These are phyloP conservation scores for Horisme vitalbata DNA, from an alignment of 2,888 invertebrate genomes.

Conservation along the genomic window DNA sequence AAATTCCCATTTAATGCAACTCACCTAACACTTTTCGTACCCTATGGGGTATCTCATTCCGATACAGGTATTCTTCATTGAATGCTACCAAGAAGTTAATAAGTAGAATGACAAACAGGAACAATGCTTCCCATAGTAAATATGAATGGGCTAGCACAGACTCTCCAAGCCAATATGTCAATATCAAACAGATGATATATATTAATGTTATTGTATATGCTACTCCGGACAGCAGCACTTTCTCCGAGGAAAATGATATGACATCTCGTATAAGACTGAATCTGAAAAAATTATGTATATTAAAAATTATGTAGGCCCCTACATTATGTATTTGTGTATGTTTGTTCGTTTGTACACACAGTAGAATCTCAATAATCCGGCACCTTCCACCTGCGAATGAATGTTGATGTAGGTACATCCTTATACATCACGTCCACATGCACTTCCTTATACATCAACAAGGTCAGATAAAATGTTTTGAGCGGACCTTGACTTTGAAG, in stretches of 20 bases:
- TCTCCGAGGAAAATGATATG: constrained; percentile 75
- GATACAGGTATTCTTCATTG: constrained; percentile 73
- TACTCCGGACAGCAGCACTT: constrained; percentile 70
- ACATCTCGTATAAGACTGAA: constrained; percentile 58
- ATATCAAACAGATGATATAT: constrained; percentile 65
- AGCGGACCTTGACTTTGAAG: too few relatives aligned
- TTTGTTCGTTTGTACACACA: too few relatives aligned
- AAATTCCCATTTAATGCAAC: constrained; percentile 33
- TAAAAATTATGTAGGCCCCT: too few relatives aligned
- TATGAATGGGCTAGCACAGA: constrained; percentile 66
- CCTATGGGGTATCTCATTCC: constrained; percentile 82
- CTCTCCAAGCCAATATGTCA: constrained; percentile 68
- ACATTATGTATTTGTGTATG: too few relatives aligned
- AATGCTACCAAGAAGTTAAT: constrained; percentile 71
- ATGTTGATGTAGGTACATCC: too few relatives aligned
- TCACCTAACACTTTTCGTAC: constrained; percentile 73
- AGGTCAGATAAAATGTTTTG: too few relatives aligned
- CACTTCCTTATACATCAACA: too few relatives aligned
- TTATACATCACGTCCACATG: too few relatives aligned
- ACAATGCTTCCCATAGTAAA: constrained; percentile 71
- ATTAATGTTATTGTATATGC: constrained; percentile 70
- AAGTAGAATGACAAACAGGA: constrained; percentile 66
- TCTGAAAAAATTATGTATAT: constrained; percentile 49
- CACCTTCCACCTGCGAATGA: too few relatives aligned
- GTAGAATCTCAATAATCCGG: too few relatives aligned